Base-by-base conservation (phyloP, 2,888 invertebrate species). In the Notodonta dromedarius region DNA sequence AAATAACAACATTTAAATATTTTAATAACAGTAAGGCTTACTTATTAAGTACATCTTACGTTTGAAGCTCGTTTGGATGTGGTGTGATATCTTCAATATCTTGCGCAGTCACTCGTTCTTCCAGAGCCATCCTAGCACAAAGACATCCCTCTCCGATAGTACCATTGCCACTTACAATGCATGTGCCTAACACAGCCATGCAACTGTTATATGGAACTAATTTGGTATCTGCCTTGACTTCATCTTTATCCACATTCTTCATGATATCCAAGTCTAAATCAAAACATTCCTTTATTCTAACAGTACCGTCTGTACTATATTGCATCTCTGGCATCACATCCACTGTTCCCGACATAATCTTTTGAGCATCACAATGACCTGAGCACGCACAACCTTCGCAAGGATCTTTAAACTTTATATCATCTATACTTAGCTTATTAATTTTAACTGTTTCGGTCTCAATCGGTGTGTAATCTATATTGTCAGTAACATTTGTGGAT, bases 11-110 rank as follows among this genome's bases (percentile, higher is more conserved):
- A 51, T 2, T 35, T 35, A 35, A 35, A 51, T 14, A 51, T 51
- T 51, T 50, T 5, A 14, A 11, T 51, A 24, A 24, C 24, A 51
- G 14, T 24, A 51, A 51, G 5, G 7, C 48, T 48, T n/a, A 50
- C 42, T 42, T 11, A 11, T 24, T 16, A 48, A 0, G 6, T 13
- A 39, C 39, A 7, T 39, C 39, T 54, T 14, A 44, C 8, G 50
- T 60, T 56, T 35, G 60, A 73, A 56, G 58, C 67, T 70, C 69
- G 60, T 68, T 58, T 46, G 90, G 91, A 58, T 78, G 77, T 4
- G 91, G 92, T 2, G 90, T 91, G 16, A 93, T 86, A 71, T 92
- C 91, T 42, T 90, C 91, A 50, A 93, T 91, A 74, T 93, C 90
- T 70, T 92, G 88, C 9, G 85, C 82, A 56, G 79, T 85, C 9